Evolutionary conservation across 2,797 vertebrate species (phyloP).

Genomic region (Setipinna tenuifilis): DNA sequence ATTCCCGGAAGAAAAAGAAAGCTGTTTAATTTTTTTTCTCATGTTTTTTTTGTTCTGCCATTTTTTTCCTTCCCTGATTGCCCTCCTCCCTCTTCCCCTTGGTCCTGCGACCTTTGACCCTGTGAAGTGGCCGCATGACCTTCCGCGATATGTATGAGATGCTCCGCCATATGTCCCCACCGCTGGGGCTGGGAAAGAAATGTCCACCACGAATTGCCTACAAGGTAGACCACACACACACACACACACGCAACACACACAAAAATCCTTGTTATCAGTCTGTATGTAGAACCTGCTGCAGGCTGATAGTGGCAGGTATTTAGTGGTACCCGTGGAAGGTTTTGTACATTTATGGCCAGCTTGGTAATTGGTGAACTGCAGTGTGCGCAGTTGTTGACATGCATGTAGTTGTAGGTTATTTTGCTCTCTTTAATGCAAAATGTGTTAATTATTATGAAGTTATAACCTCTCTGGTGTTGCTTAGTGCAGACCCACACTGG

Average conservation of each 20-base stretch:
- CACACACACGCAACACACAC: background rate
- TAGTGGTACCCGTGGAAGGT: constrained; percentile 44
- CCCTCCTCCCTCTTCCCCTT: constrained; percentile 44
- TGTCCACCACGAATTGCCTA: constrained; percentile 96
- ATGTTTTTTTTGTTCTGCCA: constrained; percentile 43
- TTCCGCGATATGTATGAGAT: constrained; percentile 99
- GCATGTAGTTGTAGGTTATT: background rate
- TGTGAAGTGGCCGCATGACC: constrained; percentile 90
- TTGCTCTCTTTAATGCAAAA: background rate
- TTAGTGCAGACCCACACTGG: background rate
- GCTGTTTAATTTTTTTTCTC: constrained; percentile 43
- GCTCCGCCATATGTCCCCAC: constrained; percentile 98
- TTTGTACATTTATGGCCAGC: constrained; percentile 24
- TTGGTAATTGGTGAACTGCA: background rate
- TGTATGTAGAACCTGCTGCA: background rate
- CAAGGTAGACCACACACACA: constrained; percentile 85
- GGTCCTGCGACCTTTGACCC: constrained; percentile 42
- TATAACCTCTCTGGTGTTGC: background rate
- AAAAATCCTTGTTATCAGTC: background rate
- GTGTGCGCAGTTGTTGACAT: background rate
- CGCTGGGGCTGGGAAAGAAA: constrained; percentile 99
- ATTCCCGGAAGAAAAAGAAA: constrained; percentile 21
- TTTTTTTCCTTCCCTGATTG: constrained; percentile 53
- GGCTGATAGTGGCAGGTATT: constrained; percentile 7
- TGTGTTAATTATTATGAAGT: background rate